A percentile compares a stretch with the other conserved stretches of the same genome.
Conservation (phyloP, 2,888 invertebrate species). For the Caenorhabditis auriculariae region DNA sequence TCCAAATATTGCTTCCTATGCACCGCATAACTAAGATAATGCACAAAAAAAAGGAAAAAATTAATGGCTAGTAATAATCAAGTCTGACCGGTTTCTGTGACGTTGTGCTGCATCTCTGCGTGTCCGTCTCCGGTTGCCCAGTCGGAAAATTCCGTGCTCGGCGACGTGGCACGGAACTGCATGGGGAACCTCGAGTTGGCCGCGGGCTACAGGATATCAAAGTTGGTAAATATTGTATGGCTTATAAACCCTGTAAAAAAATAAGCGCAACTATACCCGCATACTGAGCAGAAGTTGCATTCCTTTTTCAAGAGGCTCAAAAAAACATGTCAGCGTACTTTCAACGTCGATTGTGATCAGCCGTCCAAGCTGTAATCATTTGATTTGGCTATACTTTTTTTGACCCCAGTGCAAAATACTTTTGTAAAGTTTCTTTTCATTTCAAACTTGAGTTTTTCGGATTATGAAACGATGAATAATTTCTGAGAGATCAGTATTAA, state of each 20-base stretch:
- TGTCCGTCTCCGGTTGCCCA: slow-evolving; percentile 40
- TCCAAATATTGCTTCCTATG: not conserved
- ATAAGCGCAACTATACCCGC: slow-evolving; percentile 11
- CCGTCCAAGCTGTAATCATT: not conserved
- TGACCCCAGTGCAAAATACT: slow-evolving; percentile 7
- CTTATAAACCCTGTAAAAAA: not conserved
- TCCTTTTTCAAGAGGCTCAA: slow-evolving; percentile 27
- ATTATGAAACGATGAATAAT: too few relatives aligned
- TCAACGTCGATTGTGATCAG: slow-evolving; percentile 12
- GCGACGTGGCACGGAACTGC: slow-evolving; percentile 40
- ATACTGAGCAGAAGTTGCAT: slow-evolving; percentile 29
- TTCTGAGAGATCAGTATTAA: slow-evolving; percentile 3
- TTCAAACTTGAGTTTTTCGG: slow-evolving; percentile 8
- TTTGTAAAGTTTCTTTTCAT: slow-evolving; percentile 6
- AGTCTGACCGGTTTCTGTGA: slow-evolving; percentile 30
- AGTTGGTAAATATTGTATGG: not conserved
- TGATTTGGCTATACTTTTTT: not conserved
- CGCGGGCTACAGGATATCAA: slow-evolving; percentile 16
- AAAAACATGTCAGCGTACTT: slow-evolving; percentile 30
- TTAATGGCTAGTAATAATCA: not conserved
- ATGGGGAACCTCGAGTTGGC: slow-evolving; percentile 26
- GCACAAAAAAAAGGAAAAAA: not conserved
- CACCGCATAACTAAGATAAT: not conserved
- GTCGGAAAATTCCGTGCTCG: slow-evolving; percentile 35
- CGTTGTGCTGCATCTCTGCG: slow-evolving; percentile 35